Base-by-base conservation (phyloP, 92 coral and sea anemone genomes). In the Phenganax stokvisi region DNA sequence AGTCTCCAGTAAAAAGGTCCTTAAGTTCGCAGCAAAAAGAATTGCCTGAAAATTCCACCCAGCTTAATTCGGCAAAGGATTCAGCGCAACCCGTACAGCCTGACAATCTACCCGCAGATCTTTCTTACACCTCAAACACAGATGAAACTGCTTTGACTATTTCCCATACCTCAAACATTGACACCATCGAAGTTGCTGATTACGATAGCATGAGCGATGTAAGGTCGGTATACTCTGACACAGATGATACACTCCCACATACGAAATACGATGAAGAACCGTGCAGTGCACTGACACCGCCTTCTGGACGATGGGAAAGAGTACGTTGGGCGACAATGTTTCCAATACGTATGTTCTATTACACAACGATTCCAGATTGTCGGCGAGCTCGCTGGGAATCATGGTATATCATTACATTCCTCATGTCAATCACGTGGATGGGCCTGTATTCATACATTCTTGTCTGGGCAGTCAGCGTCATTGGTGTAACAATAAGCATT, bases 391-490 rank as follows among this genome's bases (percentile, higher is more conserved):
- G 73, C 54, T 92, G 97, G 99, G 99, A 96, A 74, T 75, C 87
- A 70, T 96, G 99, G 97, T 96, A 96, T 82, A 89, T 93, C 69
- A 83, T 90, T 37, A 96, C 99, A 13, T 92, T 96, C 60, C 53
- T 90, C 25, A 72, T 89, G 81, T 96, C 99, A 9, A 96, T 96
- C 62, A n/a, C 88, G 9, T 96, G 99, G 99, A 96, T 96, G 99
- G 99, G 97, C 0, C 31, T 85, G 76, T 88, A 92, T 31, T 96
- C 99, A 0, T 96, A 96, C 54, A 85, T 96, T 9, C 84, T 96
- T 3, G 99, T 96, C 61, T 96, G 99, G 99, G 89, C 99, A 0
- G 99, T 96, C 75, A 92, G 97, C 68, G 87, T 96, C 67, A 89
- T 92, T n/a, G 99, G 99, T 63, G 99, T 90, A 80, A 96, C 99